Conservation (phyloP, 2,888 invertebrate species). For the Eristalinus aeneus region DNA sequence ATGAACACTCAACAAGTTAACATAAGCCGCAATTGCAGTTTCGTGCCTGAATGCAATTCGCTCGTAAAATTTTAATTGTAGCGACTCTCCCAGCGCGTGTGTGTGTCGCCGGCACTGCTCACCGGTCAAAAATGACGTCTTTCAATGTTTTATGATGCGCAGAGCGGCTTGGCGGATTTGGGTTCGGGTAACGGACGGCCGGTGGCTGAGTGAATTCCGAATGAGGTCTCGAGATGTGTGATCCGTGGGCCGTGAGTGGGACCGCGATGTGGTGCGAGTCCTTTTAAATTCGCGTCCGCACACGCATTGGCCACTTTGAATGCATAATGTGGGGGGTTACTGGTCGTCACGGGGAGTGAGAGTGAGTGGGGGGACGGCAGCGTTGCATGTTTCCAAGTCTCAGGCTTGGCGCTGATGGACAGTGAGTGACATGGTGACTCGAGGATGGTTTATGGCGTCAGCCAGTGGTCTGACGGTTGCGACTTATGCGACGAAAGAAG, state of each 20-base stretch:
- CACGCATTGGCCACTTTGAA: neutral
- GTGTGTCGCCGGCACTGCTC: neutral
- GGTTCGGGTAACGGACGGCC: neutral
- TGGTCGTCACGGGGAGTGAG: neutral
- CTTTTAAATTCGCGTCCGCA: neutral
- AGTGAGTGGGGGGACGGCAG: neutral
- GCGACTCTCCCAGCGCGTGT: neutral
- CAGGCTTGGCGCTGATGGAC: neutral
- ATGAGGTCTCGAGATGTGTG: neutral
- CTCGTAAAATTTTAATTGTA: constrained; percentile 55
- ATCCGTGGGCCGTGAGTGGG: neutral
- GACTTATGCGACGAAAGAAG: neutral
- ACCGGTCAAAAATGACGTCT: neutral
- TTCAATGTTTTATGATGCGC: neutral
- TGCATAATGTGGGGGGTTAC: neutral
- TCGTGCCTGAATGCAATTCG: constrained; percentile 32
- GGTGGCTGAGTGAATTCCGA: constrained; percentile 8
- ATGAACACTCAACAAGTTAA: constrained; percentile 58
- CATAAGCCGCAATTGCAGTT: constrained; percentile 21
- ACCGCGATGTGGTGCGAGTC: neutral
- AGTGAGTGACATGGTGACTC: neutral
- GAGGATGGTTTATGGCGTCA: neutral
- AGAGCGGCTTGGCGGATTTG: neutral
- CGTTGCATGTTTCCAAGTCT: neutral
- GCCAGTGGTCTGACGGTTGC: neutral